Evolutionary conservation across 2,888 invertebrate species (phyloP), one percentile per base, ranked within the genome.

Genomic region (Bugulina stolonifera): DNA sequence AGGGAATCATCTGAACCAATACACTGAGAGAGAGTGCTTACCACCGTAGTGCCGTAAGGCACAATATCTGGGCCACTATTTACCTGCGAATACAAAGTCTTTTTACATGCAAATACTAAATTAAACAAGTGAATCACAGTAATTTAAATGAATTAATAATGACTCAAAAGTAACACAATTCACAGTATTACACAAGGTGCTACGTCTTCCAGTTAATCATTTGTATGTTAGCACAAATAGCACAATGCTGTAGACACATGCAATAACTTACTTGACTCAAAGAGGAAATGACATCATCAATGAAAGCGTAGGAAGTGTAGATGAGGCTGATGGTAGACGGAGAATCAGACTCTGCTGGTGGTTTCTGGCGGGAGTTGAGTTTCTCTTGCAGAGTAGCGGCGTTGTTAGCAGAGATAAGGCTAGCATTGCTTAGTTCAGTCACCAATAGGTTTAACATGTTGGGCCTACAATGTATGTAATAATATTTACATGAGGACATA

Each of bases 61-160:
- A 32, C 27, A 18, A 64, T 64, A n/a, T 64, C 64, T 32, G 64
- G 64, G 22, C 64, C 32, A 64, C 64, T 64, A n/a, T 64, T 64
- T 27, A 64, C 34, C 64, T 64, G n/a, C 32, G 32, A 14, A 64
- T n/a, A n/a, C n/a, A n/a, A n/a, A n/a, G n/a, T n/a, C n/a, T n/a
- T n/a, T n/a, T n/a, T n/a, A n/a, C n/a, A n/a, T n/a, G n/a, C n/a
- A n/a, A n/a, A n/a, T n/a, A n/a, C n/a, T n/a, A n/a, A n/a, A n/a
- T n/a, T n/a, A n/a, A n/a, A n/a, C n/a, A n/a, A n/a, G n/a, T n/a
- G n/a, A n/a, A n/a, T n/a, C n/a, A n/a, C n/a, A n/a, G n/a, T n/a
- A n/a, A n/a, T n/a, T n/a, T n/a, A n/a, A n/a, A n/a, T n/a, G n/a
- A n/a, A n/a, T n/a, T n/a, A n/a, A n/a, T n/a, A n/a, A n/a, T n/a